Base-by-base conservation (phyloP, 2,888 invertebrate genomes). In the Lasioglossum marginatum region DNA sequence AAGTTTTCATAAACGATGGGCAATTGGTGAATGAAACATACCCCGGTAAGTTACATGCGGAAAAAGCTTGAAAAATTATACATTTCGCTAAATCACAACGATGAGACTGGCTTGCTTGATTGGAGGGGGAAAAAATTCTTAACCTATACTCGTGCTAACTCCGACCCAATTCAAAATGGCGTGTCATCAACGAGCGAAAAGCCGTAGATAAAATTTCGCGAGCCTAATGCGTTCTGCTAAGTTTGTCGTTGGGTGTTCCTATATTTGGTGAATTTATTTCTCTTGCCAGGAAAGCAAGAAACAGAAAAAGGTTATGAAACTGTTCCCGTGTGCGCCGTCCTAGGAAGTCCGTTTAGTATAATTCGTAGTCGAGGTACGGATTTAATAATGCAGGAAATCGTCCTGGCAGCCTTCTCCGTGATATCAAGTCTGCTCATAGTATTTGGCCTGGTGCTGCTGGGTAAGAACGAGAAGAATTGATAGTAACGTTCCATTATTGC, bases 381-480 rank as follows among this genome's bases (percentile, higher is more conserved):
- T 77, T 83, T 86, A 87, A 93, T 93, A 93, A 95, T 95, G 94
- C 94, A 95, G 95, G 96, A 96, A 93, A 94, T 96, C 90, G 90
- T 95, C 88, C 93, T 96, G 88, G 96, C 96, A 87, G 94, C 95
- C 84, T 94, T 96, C 91, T 96, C 96, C 81, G 95, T 96, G 90
- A 91, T 96, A 92, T 96, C 96, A 88, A 96, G 96, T 88, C 94
- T 96, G 89, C 93, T 96, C 90, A 95, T 97, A 93, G 96, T 96
- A 86, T 95, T 96, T 92, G 94, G 96, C 81, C 96, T 96, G 91
- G 96, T 97, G 89, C 92, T 96, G 84, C 94, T 97, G 93, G 97
- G 97, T 97, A 96, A 96, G 95, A 90, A 79, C 70, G 74, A 80
- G 4, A 43, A 43, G 43, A 43, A 43, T 80, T 79, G 72, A 79